Percentiles rank a stretch among this genome's conserved stretches.
Evolutionary conservation across 2,113 vertebrate species (phyloP).

Genomic region (Lophochroa leadbeateri): DNA sequence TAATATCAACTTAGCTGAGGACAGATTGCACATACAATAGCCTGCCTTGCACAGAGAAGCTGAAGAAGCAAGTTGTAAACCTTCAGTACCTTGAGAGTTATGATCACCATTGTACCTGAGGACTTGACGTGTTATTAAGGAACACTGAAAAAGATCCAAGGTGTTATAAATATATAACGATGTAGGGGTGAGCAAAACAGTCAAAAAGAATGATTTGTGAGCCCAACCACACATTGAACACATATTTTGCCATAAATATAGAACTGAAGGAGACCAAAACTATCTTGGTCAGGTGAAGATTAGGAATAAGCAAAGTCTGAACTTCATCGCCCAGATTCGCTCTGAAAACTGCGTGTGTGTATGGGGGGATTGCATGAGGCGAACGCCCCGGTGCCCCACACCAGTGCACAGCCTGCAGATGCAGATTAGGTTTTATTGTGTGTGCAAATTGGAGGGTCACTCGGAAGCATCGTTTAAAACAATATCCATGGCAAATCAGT

Average conservation of each 20-base stretch:
- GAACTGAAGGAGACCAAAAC: neutral
- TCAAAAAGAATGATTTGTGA: neutral
- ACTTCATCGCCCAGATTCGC: neutral
- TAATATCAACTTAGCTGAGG: neutral
- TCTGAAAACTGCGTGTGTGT: accelerated
- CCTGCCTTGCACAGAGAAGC: neutral
- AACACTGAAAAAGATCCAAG: neutral
- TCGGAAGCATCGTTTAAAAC: neutral
- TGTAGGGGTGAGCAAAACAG: neutral
- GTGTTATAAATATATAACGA: accelerated
- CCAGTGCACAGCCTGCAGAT: neutral
- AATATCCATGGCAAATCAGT: neutral
- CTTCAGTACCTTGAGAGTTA: neutral
- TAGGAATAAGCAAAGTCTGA: neutral
- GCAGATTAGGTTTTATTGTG: neutral
- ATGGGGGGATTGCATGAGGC: accelerated
- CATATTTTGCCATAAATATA: neutral
- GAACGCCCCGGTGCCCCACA: accelerated
- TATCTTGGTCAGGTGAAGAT: neutral
- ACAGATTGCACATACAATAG: neutral
- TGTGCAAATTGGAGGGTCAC: neutral
- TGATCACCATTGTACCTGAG: neutral
- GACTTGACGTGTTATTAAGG: neutral
- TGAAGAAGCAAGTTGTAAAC: neutral
- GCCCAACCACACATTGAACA: neutral